phyloP scores from a whole-genome alignment of 2,888 invertebrate genomes.

The Adineta ricciae region DNA sequence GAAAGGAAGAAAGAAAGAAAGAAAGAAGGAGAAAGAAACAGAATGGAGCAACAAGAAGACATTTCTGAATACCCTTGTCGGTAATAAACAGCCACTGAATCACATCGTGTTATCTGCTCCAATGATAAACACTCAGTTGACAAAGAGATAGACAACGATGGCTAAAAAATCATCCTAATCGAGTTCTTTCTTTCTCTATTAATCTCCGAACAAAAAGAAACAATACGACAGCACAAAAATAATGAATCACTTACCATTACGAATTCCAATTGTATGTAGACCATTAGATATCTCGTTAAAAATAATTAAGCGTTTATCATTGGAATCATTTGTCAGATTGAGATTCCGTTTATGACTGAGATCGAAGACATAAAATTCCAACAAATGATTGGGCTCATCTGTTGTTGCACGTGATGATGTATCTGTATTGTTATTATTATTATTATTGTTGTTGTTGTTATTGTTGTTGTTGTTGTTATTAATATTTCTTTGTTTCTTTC shows the following conservation, averaged over 20 bases:
- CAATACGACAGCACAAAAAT: too few species aligned
- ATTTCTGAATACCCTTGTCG: neutral
- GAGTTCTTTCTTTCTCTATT: too few species aligned
- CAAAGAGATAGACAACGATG: too few species aligned
- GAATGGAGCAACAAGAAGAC: neutral
- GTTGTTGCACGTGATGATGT: too few species aligned
- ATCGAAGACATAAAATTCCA: neutral
- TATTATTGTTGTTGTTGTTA: too few species aligned
- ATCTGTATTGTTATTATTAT: neutral
- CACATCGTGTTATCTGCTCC: neutral
- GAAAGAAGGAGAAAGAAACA: neutral
- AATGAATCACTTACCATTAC: neutral
- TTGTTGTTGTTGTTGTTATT: neutral
- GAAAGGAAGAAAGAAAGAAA: neutral
- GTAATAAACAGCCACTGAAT: neutral
- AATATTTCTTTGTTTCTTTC: neutral
- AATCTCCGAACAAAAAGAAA: too few species aligned
- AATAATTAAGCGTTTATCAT: neutral
- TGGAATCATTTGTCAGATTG: neutral
- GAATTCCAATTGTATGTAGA: neutral
- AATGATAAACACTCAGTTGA: neutral
- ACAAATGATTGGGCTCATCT: neutral
- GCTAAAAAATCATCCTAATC: too few species aligned
- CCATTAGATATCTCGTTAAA: neutral
- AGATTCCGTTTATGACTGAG: neutral